Conservation (phyloP, 2,113 vertebrate genomes). For the Zapornia atra region DNA sequence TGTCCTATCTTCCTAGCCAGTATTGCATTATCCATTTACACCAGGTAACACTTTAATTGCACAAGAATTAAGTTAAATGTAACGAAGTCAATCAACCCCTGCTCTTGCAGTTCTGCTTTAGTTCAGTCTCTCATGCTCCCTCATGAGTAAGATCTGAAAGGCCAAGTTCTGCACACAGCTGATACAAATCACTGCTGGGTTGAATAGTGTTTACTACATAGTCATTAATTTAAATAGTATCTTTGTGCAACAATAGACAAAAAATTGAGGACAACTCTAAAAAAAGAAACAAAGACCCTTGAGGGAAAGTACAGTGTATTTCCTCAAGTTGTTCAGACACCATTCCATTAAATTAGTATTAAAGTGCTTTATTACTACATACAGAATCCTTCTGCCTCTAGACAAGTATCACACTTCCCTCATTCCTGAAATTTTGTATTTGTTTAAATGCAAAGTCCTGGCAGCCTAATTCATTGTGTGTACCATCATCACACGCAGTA, state of each 20-base stretch:
- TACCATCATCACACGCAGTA: not conserved
- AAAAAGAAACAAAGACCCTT: constrained; percentile 4
- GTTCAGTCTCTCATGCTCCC: not conserved
- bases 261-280: not conserved
- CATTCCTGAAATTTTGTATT: not conserved
- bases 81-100: not conserved
- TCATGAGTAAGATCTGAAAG: not conserved
- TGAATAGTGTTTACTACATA: constrained; percentile 23
- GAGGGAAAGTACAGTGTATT: constrained; percentile 19
- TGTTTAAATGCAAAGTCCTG: not conserved
- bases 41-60: constrained; percentile 28
- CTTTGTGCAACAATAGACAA: constrained; percentile 17
- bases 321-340: constrained; percentile 34
- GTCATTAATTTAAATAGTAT: constrained; percentile 16
- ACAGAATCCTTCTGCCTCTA: not conserved
- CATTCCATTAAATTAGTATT: constrained; percentile 45
- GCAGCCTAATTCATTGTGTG: not conserved
- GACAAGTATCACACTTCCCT: not conserved
- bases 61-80: not conserved
- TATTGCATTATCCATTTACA: not conserved
- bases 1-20: constrained; percentile 5
- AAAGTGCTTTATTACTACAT: constrained; percentile 45
- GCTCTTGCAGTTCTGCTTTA: not conserved
- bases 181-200: not conserved
- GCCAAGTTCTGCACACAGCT: not conserved